A percentile compares a stretch with the other conserved stretches of the same genome.
phyloP scores from a whole-genome alignment of 2,113 vertebrate genomes.

The Onychostoma macrolepis region DNA sequence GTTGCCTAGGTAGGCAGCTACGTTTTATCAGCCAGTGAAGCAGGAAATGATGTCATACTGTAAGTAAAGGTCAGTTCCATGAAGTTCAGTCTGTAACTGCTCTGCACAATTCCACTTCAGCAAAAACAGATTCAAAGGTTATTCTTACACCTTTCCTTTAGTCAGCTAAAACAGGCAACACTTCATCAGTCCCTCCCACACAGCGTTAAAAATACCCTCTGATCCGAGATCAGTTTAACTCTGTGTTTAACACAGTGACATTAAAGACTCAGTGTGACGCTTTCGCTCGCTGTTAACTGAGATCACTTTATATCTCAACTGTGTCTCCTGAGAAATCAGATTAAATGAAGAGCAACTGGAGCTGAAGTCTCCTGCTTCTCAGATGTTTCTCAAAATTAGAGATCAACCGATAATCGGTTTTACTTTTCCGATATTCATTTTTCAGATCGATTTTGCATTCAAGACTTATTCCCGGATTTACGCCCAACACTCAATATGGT shows the following conservation, averaged over 20 bases:
- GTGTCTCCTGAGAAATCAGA: background rate
- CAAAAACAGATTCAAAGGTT: background rate
- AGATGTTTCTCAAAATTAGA: background rate
- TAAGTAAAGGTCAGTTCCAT: background rate
- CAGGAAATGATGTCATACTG: background rate
- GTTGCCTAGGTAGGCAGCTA: background rate
- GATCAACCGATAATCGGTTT: background rate
- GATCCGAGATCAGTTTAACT: constrained; percentile 17
- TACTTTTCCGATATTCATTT: background rate
- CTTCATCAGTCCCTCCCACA: background rate
- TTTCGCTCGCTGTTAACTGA: background rate
- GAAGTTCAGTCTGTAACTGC: background rate
- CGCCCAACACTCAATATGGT: background rate
- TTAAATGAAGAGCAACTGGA: background rate
- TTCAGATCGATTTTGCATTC: background rate
- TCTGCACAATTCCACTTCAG: background rate
- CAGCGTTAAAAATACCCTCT: background rate
- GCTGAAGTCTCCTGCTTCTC: background rate
- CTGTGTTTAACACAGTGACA: constrained; percentile 14
- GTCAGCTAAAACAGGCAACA: background rate
- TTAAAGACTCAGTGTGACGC: background rate
- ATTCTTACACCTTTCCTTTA: background rate
- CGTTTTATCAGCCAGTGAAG: background rate
- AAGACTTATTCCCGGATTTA: background rate
- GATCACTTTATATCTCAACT: background rate